phyloP scores from a whole-genome alignment of 2,797 vertebrate species.

The Aplochiton taeniatus region DNA sequence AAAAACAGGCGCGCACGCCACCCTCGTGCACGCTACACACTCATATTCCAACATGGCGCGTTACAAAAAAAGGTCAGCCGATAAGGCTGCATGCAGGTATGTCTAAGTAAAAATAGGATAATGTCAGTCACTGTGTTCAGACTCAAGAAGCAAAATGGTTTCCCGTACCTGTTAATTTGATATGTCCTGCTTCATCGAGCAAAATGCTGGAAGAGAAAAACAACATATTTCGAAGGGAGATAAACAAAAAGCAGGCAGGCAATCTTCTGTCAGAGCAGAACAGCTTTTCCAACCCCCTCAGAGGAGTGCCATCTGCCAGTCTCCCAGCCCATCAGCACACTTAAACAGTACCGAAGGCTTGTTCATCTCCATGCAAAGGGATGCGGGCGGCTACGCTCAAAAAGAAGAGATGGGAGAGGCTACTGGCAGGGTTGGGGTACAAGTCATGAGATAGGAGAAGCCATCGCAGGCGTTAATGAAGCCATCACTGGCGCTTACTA shows the following conservation, averaged over 20 bases:
- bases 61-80: no score
- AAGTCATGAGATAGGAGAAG: no score
- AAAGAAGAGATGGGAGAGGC: no score
- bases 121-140: no score
- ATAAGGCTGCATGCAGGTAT: no score
- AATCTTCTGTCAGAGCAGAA: neutral
- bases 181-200: conserved; percentile 99
- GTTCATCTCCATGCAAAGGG: no score
- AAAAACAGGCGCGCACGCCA: neutral
- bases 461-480: no score
- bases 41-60: neutral
- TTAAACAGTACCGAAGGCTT: neutral
- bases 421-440: no score
- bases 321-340: neutral
- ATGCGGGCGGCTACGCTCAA: no score
- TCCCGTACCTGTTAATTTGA: conserved; percentile 96
- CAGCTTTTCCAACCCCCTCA: conserved; percentile 20
- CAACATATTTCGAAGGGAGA: conserved; percentile 4
- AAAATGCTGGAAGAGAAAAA: conserved; percentile 93
- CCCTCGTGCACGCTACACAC: neutral
- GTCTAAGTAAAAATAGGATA: no score
- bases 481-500: no score
- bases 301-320: neutral
- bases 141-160: no score
- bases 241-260: neutral